phyloP scores from a whole-genome alignment of 1,140 invertebrate genomes.

The Drosophila novamexicana region DNA sequence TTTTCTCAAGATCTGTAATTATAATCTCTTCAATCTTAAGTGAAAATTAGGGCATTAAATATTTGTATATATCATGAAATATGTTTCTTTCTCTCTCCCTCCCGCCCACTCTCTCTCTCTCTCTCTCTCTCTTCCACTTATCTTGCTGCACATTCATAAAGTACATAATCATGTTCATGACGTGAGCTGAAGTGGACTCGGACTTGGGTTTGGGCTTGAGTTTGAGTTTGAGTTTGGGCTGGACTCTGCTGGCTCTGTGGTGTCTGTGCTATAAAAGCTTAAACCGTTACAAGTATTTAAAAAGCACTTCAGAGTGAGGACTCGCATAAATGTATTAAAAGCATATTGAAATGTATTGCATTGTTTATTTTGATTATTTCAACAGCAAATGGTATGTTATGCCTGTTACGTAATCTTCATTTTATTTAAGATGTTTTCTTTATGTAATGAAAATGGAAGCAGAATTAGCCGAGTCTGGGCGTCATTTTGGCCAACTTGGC shows the following conservation, averaged over 20 bases:
- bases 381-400: slow-evolving; percentile 27
- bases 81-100: neutral
- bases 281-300: slow-evolving; percentile 80
- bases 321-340: slow-evolving; percentile 56
- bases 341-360: slow-evolving; percentile 51
- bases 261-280: slow-evolving; percentile 69
- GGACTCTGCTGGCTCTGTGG: slow-evolving; percentile 34
- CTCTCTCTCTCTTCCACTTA: slow-evolving; percentile 15
- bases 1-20: too few species aligned
- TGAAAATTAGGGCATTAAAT: neutral
- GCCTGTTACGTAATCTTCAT: slow-evolving; percentile 13
- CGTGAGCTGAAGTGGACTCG: slow-evolving; percentile 69
- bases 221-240: slow-evolving; percentile 4
- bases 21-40: neutral
- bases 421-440: neutral
- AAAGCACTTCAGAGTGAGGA: slow-evolving; percentile 64
- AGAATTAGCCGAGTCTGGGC: neutral
- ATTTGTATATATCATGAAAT: neutral
- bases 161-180: slow-evolving; percentile 82
- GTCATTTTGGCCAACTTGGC: slow-evolving; percentile 12
- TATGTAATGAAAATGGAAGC: neutral
- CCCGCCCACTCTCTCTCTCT: neutral
- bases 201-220: slow-evolving; percentile 1
- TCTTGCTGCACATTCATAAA: slow-evolving; percentile 75
- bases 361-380: slow-evolving; percentile 60